phyloP scores from a whole-genome alignment of 2,888 invertebrate species.

The Xestia ashworthii region DNA sequence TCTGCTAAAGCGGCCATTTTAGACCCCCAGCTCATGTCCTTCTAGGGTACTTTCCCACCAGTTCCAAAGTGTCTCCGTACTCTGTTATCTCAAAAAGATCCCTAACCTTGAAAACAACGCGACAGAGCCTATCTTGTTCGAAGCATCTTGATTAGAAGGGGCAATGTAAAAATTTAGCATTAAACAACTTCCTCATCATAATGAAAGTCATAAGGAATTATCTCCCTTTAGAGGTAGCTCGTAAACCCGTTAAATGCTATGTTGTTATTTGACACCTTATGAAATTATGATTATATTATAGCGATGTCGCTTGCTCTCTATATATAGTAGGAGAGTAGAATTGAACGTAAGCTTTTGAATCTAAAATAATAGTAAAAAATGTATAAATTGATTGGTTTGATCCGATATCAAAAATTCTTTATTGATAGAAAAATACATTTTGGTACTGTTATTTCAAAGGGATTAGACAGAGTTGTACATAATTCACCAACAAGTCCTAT shows the following conservation, averaged over 20 bases:
- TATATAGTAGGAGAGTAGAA: neutral
- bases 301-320: neutral
- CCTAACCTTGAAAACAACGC: neutral
- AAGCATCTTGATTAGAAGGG: slow-evolving; percentile 26
- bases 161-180: slow-evolving; percentile 3
- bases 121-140: neutral
- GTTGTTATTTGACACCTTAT: slow-evolving; percentile 30
- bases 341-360: neutral
- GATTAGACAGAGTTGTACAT: neutral
- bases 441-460: neutral
- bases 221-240: slow-evolving; percentile 21
- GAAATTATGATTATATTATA: slow-evolving; percentile 8
- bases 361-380: no score
- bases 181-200: slow-evolving; percentile 8
- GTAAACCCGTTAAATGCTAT: slow-evolving; percentile 18
- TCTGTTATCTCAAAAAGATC: neutral
- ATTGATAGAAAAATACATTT: neutral
- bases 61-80: no score
- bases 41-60: no score
- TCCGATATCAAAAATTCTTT: no score
- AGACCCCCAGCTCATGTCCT: no score
- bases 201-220: slow-evolving; percentile 11
- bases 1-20: no score
- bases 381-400: no score
- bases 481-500: neutral